Base-by-base conservation (phyloP, 2,113 vertebrate species). In the Lycaon pictus region DNA sequence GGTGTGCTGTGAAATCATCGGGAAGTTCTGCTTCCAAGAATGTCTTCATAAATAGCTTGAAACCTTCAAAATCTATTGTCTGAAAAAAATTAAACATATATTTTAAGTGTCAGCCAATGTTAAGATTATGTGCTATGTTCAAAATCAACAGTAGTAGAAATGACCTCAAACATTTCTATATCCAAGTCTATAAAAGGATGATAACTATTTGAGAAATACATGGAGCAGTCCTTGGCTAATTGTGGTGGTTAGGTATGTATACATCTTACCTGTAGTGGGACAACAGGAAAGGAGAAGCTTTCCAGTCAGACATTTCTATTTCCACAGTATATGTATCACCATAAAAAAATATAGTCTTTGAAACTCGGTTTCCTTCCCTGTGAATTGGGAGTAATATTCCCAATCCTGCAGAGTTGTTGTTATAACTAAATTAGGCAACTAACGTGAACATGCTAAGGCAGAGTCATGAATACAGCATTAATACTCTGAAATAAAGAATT, bases 1-100 rank as follows among this genome's bases (percentile, higher is more conserved):
- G 99, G 97, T 99, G 99, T 81, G 99, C 99, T 96, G 98, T 98
- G 96, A 99, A 99, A 92, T 99, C 99, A 10, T 99, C 99, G 0
- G 99, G 99, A 83, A 99, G 98, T 29, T 99, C 99, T 1, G 99
- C 99, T 98, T 99, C 99, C 98, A 99, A 98, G 97, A 99, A 99
- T 3, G 99, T 99, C 98, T 99, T 99, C 99, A 99, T 99, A 97
- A 99, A 99, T 48, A 99, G 98, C 98, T 99, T 99, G 98, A 99
- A 99, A 27, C 99, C 99, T 98, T 99, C 99, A 98, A 99, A 99
- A 98, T 99, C 99, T 88, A 99, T 99, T 32, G 99, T 99, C 99
- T 99, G 72, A 96, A 76, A 86, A 96, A 92, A 5, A 51, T 48
- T 23, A 63, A 90, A 90, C 22, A 60, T 7, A 7, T 22, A 77